phyloP scores from a whole-genome alignment of 2,113 vertebrate species.

The Toxotes chatareus region DNA sequence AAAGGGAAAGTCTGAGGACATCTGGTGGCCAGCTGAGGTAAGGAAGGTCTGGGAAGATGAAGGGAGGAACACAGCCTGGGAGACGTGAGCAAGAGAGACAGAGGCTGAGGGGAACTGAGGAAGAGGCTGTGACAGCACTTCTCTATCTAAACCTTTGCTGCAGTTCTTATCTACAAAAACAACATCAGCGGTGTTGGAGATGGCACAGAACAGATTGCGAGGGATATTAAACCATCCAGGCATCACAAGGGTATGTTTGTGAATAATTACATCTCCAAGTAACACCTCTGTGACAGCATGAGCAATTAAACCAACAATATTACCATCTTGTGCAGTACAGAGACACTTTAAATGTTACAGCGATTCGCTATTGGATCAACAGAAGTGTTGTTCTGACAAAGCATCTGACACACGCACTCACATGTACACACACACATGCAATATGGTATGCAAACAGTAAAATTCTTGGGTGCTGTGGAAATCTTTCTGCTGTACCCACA shows the following conservation, averaged over 20 bases:
- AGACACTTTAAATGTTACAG: constrained; percentile 10
- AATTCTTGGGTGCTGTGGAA: neutral
- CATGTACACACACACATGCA: neutral
- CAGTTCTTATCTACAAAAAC: neutral
- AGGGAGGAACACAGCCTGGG: too few species aligned
- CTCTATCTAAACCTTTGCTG: neutral
- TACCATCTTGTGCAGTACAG: neutral
- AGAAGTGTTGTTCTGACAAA: constrained; percentile 19
- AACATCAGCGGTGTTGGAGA: neutral
- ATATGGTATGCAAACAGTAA: neutral
- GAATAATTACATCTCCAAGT: constrained; percentile 45
- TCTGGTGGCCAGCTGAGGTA: too few species aligned
- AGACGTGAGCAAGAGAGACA: too few species aligned
- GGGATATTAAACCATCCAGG: constrained; percentile 22
- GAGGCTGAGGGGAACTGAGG: too few species aligned
- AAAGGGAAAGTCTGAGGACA: too few species aligned
- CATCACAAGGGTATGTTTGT: constrained; percentile 28
- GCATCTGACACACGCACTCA: neutral
- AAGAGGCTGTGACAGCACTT: too few species aligned
- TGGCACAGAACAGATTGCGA: constrained; percentile 9
- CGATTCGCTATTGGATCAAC: constrained; percentile 19
- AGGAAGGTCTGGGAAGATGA: too few species aligned
- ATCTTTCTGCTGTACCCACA: neutral
- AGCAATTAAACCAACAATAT: constrained; percentile 47
- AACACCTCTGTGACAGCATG: constrained; percentile 36